These are phyloP conservation scores for Allygus modestus DNA, from an alignment of 2,888 invertebrate species.

Conservation along the genomic window DNA sequence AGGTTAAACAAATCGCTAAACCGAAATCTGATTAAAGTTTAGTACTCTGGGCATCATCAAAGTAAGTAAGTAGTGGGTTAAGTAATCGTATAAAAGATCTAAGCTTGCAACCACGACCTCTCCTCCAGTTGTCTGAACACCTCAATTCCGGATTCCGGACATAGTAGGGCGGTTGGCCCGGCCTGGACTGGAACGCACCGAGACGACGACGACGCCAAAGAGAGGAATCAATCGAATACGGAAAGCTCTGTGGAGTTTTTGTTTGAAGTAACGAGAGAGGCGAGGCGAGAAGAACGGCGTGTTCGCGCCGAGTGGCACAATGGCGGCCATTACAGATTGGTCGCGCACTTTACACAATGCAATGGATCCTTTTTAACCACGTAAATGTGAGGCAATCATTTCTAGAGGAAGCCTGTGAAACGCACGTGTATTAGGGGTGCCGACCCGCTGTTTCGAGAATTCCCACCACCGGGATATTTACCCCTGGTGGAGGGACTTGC, in stretches of 20 bases:
- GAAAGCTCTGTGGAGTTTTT: constrained; percentile 46
- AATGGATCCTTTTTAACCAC: constrained; percentile 59
- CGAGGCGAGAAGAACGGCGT: constrained; percentile 42
- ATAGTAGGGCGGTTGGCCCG: not conserved
- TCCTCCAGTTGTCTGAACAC: too few species aligned
- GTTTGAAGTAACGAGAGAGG: constrained; percentile 60
- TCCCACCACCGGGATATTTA: not conserved
- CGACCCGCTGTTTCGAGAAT: not conserved
- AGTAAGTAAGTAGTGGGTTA: too few species aligned
- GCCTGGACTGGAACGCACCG: not conserved
- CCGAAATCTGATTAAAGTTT: too few species aligned
- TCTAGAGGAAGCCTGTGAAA: constrained; percentile 54
- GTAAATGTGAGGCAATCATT: constrained; percentile 59
- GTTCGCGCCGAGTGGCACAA: constrained; percentile 32
- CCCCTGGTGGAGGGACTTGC: not conserved
- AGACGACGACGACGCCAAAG: not conserved
- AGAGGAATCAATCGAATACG: constrained; percentile 39
- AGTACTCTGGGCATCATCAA: too few species aligned
- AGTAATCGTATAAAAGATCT: too few species aligned
- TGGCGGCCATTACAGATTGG: constrained; percentile 64
- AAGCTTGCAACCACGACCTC: too few species aligned
- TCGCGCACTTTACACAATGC: constrained; percentile 62
- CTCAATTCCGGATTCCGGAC: too few species aligned
- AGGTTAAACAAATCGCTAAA: too few species aligned
- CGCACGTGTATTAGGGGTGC: constrained; percentile 26